Evolutionary conservation across 2,888 invertebrate genomes (phyloP).

Genomic region (Chaitophorus viminalis): DNA sequence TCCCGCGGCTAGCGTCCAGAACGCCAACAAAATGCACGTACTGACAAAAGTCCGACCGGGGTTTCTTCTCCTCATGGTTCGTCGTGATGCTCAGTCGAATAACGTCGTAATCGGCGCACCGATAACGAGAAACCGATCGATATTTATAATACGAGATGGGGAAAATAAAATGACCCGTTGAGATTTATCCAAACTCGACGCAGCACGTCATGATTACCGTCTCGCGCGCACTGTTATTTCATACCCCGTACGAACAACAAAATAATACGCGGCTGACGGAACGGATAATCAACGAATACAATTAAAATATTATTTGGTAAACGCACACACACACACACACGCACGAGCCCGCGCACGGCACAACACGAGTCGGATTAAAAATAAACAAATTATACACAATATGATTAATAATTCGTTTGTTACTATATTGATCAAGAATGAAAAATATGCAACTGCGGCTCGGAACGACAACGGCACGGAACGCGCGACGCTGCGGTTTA

Average conservation of each 20-base stretch:
- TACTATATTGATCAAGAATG: not conserved
- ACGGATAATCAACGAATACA: not conserved
- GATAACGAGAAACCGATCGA: not conserved
- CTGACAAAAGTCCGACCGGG: slow-evolving; percentile 35
- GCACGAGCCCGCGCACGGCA: not conserved
- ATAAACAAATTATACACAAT: no score
- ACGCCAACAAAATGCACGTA: slow-evolving; percentile 33
- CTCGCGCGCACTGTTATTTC: slow-evolving; percentile 15
- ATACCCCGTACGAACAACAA: not conserved
- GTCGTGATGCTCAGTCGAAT: slow-evolving; percentile 12
- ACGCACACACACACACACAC: not conserved
- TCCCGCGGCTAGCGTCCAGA: slow-evolving; percentile 30
- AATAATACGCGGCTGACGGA: not conserved
- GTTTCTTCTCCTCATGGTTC: slow-evolving; percentile 36
- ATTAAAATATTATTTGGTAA: not conserved
- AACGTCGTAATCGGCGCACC: slow-evolving; percentile 34
- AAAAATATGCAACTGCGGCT: slow-evolving; percentile 27
- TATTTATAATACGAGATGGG: not conserved
- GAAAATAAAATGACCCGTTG: not conserved
- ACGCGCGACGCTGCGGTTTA: slow-evolving; percentile 39
- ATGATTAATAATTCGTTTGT: no score
- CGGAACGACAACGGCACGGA: slow-evolving; percentile 18
- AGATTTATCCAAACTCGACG: slow-evolving; percentile 48
- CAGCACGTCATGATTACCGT: slow-evolving; percentile 43
- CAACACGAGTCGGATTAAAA: no score